A percentile compares a stretch with the other conserved stretches of the same genome.
These are phyloP conservation scores for Lepidurus apus DNA, from an alignment of 1,140 invertebrate genomes.

Conservation along the genomic window DNA sequence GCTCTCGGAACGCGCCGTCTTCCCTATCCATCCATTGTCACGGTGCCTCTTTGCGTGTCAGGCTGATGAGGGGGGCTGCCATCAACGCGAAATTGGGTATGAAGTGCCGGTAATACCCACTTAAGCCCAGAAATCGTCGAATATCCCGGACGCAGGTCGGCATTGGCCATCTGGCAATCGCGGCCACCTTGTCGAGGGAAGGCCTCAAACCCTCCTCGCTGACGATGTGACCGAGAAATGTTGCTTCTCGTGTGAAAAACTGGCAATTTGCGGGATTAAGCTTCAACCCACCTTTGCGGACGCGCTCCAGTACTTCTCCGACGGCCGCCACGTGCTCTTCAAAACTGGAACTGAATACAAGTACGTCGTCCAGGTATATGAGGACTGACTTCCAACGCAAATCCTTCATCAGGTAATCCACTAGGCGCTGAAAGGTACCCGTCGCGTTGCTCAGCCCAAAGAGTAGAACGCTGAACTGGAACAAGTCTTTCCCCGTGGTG, in stretches of 20 bases:
- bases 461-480: constrained; percentile 42
- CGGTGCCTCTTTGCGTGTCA: no score
- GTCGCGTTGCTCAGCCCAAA: constrained; percentile 48
- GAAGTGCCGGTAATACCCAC: no score
- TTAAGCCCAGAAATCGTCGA: constrained; percentile 41
- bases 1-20: no score
- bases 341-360: constrained; percentile 32
- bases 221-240: no score
- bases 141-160: constrained; percentile 41
- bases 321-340: constrained; percentile 35
- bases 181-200: constrained; percentile 33
- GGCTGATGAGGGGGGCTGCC: no score
- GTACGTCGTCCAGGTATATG: constrained; percentile 33
- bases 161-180: constrained; percentile 35
- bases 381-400: constrained; percentile 32
- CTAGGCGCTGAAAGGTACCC: constrained; percentile 37
- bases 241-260: no score
- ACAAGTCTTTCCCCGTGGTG: constrained; percentile 46
- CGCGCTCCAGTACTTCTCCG: no score
- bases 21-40: no score
- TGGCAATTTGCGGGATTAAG: no score
- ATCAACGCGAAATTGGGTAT: no score
- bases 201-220: no score
- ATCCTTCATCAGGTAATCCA: constrained; percentile 36
- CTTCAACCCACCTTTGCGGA: no score